A percentile compares a stretch with the other conserved stretches of the same genome.
phyloP scores from a whole-genome alignment of 2,113 vertebrate species.

The Xiphophorus couchianus region DNA sequence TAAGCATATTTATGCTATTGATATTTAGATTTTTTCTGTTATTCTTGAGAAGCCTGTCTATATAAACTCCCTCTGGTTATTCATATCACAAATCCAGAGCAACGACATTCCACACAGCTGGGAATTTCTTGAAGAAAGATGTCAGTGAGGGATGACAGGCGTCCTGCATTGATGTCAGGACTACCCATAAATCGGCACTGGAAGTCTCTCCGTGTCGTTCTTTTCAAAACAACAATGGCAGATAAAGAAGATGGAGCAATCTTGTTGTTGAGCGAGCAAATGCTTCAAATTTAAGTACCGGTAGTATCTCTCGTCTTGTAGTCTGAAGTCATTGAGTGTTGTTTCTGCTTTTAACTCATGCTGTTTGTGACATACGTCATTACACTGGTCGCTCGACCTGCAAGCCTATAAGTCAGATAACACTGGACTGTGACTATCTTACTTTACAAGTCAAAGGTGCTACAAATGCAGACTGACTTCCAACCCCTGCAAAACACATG shows the following conservation, averaged over 20 bases:
- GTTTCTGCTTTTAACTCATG: too few species aligned
- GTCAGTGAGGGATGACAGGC: background rate
- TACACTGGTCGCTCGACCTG: too few species aligned
- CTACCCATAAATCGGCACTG: background rate
- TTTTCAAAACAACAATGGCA: background rate
- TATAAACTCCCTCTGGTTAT: background rate
- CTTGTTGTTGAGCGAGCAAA: background rate
- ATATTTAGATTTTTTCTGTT: too few species aligned
- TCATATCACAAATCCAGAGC: too few species aligned
- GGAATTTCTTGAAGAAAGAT: background rate
- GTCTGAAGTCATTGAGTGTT: background rate
- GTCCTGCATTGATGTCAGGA: background rate
- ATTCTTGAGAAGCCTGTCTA: too few species aligned
- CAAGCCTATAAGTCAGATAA: too few species aligned
- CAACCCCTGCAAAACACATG: too few species aligned
- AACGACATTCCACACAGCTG: background rate
- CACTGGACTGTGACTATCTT: too few species aligned
- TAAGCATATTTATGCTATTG: too few species aligned
- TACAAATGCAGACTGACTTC: too few species aligned
- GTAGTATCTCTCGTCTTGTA: background rate
- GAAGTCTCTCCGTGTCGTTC: background rate
- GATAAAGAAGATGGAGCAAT: background rate
- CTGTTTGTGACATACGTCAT: too few species aligned
- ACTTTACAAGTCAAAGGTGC: too few species aligned
- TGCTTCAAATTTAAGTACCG: background rate